Conservation (phyloP, 1,140 invertebrate species). For the Scaptomyza pallida region DNA sequence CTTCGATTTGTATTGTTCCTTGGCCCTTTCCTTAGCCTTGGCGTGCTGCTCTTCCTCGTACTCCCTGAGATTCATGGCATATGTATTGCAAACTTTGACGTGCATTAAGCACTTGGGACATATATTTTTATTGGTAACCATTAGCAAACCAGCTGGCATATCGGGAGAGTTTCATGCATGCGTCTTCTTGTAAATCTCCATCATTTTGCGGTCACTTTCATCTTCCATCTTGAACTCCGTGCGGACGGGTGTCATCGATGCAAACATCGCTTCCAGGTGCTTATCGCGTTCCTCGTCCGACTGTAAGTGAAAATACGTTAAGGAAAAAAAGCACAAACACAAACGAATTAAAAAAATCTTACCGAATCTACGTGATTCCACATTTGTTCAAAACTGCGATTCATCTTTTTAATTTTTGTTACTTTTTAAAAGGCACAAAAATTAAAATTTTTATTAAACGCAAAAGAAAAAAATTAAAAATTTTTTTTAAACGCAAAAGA, state of each 20-base stretch:
- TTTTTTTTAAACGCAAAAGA: no score
- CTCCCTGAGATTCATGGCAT: constrained; percentile 25
- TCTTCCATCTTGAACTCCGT: neutral
- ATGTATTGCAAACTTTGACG: constrained; percentile 13
- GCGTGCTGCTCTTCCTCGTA: neutral
- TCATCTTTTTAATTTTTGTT: constrained; percentile 3
- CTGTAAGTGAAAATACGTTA: neutral
- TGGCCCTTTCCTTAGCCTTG: neutral
- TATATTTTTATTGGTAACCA: constrained; percentile 23
- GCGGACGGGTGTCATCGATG: constrained; percentile 24
- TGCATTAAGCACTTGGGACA: constrained; percentile 55
- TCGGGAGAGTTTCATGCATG: neutral
- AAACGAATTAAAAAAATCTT: neutral
- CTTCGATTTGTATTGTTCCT: neutral
- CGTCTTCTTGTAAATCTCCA: constrained; percentile 26
- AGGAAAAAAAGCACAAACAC: neutral
- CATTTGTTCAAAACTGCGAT: constrained; percentile 28
- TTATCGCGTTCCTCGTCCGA: neutral
- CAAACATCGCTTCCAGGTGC: neutral
- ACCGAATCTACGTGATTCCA: constrained; percentile 17
- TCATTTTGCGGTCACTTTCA: constrained; percentile 17
- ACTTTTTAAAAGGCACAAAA: neutral
- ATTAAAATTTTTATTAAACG: no score
- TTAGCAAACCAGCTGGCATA: constrained; percentile 23
- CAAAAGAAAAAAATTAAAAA: no score